Evolutionary conservation across 2,888 invertebrate genomes (phyloP), one percentile per base, ranked within the genome.

Genomic region (Heliconius sara): DNA sequence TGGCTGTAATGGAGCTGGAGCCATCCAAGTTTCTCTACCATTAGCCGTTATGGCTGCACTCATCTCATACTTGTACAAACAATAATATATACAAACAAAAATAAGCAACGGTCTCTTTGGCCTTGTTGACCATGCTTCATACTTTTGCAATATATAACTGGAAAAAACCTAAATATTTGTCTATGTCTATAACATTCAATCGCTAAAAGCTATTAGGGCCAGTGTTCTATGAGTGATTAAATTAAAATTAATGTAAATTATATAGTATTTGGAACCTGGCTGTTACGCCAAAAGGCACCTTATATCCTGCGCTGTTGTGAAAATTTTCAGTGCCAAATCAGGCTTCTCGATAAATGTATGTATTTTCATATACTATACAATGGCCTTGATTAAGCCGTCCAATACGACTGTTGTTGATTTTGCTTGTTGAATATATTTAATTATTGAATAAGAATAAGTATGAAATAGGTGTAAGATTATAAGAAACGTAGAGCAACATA

Each of bases 1-100:
- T 80, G 91, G 89, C 78, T 96, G 96, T 90, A 96, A 96, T 84
- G 91, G 91, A 43, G 93, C 93, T 77, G 90, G 90, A 16, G 87
- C 93, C n/a, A 83, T 91, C 39, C 84, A 88, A 12, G 88, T 91
- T 79, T 93, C 94, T 9, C 82, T 93, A 77, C 92, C 94, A 19
- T 86, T 95, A 10, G 91, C 92, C 16, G 83, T 89, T 63, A 72
- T 92, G 60, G 89, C 93, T 3, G 87, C 92, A 16, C 65, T 92
- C 57, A 89, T 90, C 66, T 88, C 93, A 7, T 93, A 92, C 85
- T 82, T 94, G 22, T 86, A 89, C 83, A 93, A 93, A 82, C 93
- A 94, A 85, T 93, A 93, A 92, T 87, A 84, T 77, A 43, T 25
- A 70, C 72, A 70, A 34, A 73, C 77, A 74, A n/a, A 77, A 79